Evolutionary conservation across 2,113 vertebrate species (phyloP), one percentile per base, ranked within the genome.

Genomic region (Agapornis roseicollis): DNA sequence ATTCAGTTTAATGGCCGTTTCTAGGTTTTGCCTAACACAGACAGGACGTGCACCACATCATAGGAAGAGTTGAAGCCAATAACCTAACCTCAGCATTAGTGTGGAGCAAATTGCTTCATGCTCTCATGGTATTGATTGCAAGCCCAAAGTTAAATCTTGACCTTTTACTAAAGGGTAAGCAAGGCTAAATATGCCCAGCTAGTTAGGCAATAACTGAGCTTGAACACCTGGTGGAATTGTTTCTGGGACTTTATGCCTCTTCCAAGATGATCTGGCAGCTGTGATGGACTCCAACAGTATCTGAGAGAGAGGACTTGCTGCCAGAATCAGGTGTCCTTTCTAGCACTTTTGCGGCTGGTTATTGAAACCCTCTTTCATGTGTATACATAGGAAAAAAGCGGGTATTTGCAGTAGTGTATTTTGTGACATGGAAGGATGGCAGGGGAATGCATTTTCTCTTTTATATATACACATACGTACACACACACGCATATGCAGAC

Each of bases 61-160:
- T 3, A 55, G 50, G 37, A 73, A 53, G 19, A 74, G 42, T 46
- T 73, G 55, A 27, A 87, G 70, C 42, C 35, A 53, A 60, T 60
- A 64, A 35, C 24, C 76, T 61, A 55, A 69, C 17, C 12, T 60
- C 22, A 53, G 13, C 33, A 16, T 50, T 35, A 81, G 13, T 13
- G 8, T 35, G 49, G 16, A 93, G 31, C n/a, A 85, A 74, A 58
- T 46, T 23, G 39, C 69, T 19, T 8, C 31, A 37, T 4, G 1
- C 18, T 52, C n/a, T 31, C 66, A 18, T 11, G 23, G 29, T 31
- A 28, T 16, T 44, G 72, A 83, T 41, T 0, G 0, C 8, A 61
- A 80, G 46, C 50, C 37, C 4, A 5, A 20, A 42, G 31, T 49
- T 69, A 46, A 65, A 80, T 46, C 37, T 47, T 80, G 35, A 41